Conservation (phyloP, 2,888 invertebrate species). For the Coenonympha glycerion region DNA sequence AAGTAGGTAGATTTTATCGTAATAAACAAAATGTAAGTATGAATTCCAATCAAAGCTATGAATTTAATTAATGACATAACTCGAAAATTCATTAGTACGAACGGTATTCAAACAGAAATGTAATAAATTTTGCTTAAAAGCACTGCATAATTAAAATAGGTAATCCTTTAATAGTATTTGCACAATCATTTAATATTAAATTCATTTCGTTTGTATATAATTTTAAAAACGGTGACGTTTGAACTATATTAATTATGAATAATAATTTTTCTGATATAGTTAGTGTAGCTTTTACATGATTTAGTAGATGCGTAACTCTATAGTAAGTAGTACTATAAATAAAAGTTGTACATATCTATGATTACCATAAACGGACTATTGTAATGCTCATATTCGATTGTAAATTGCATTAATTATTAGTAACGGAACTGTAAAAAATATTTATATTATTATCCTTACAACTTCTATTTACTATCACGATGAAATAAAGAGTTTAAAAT, state of each 20-base stretch:
- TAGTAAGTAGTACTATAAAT: slow-evolving; percentile 28
- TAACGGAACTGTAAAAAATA: slow-evolving; percentile 50
- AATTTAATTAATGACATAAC: no score
- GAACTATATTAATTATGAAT: background rate
- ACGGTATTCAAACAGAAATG: no score
- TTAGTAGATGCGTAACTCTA: slow-evolving; percentile 31
- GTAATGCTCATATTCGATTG: slow-evolving; percentile 65
- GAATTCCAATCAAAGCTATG: no score
- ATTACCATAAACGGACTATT: slow-evolving; percentile 43
- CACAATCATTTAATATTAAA: no score
- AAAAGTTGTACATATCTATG: slow-evolving; percentile 66
- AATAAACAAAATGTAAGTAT: no score
- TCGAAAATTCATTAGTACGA: no score
- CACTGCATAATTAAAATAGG: no score
- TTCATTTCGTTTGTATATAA: background rate
- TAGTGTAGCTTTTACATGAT: slow-evolving; percentile 57
- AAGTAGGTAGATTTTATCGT: no score
- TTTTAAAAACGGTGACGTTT: background rate
- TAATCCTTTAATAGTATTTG: no score
- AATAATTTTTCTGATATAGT: slow-evolving; percentile 21
- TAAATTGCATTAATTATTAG: slow-evolving; percentile 45
- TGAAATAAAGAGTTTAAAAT: slow-evolving; percentile 56
- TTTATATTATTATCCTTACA: slow-evolving; percentile 68
- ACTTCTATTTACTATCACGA: slow-evolving; percentile 71
- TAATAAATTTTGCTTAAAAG: no score